Evolutionary conservation across 1,140 invertebrate species (phyloP), one percentile per base, ranked within the genome.

Genomic region (Tetramorium alpestre): DNA sequence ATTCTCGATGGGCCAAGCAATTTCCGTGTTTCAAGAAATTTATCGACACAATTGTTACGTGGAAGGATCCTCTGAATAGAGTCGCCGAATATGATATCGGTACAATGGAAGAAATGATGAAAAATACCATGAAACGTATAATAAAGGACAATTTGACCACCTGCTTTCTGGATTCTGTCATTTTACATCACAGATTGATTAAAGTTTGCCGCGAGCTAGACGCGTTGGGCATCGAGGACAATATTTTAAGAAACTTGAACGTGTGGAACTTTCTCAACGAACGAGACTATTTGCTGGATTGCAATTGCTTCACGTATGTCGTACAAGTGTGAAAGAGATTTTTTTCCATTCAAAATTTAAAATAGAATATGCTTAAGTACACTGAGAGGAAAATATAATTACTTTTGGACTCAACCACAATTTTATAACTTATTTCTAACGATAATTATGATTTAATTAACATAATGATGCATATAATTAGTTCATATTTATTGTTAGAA

Each of bases 241-340:
- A 92, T 58, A 70, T 89, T 10, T 47, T 89, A 54, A 65, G 65
- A 70, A 49, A 44, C 33, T 58, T 91, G 1, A 89, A 89, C 25
- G 88, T 93, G 1, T 92, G 89, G 89, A 91, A 92, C 41, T 94
- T 89, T 22, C 75, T 93, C 7, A 87, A 89, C 38, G 91, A 94
- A 41, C 92, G 91, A 25, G 85, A 93, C 28, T 92, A 88, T 67
- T 93, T 92, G 91, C 47, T 88, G 18, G 77, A 88, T 25, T 86
- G 60, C 2, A 54, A 91, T 73, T 84, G 70, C 16, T 47, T 72
- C 28, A 85, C 58, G 82, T 91, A 33, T 70, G 86, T 81, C 3
- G 13, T 28, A 67, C 5, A 22, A 33, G 7, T 10, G 13, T 49
- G 16, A 10, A n/a, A 16, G 18, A 41, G 6, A 47, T 22, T 33